phyloP scores from a whole-genome alignment of 1,140 invertebrate species.

The Aphis gossypii region DNA sequence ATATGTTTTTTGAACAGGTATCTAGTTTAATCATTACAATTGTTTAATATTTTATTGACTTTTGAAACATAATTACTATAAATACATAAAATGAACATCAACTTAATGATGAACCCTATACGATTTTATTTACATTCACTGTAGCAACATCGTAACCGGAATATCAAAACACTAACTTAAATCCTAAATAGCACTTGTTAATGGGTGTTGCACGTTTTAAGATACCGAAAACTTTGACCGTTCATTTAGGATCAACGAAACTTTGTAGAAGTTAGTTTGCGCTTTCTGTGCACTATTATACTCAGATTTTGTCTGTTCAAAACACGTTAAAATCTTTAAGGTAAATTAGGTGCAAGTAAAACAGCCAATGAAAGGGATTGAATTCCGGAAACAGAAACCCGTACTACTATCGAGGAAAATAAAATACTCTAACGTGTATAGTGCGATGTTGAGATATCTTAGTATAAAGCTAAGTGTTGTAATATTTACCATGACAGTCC shows the following conservation, averaged over 20 bases:
- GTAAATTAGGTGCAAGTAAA: neutral
- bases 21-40: neutral
- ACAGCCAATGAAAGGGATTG: neutral
- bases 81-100: neutral
- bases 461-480: neutral
- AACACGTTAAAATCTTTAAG: conserved; percentile 11
- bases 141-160: neutral
- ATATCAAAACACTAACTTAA: conserved; percentile 15
- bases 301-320: neutral
- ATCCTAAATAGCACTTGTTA: conserved; percentile 45
- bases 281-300: conserved; percentile 25
- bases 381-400: neutral
- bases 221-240: conserved; percentile 35
- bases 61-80: neutral
- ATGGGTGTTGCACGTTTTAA: conserved; percentile 28
- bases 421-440: neutral
- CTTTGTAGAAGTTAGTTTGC: conserved; percentile 47
- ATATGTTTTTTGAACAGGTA: neutral
- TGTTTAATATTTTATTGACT: neutral
- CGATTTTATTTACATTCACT: neutral
- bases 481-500: neutral
- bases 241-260: conserved; percentile 36
- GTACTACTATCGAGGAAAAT: neutral
- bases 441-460: neutral
- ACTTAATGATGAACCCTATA: conserved; percentile 1